Base-by-base conservation (phyloP, 2,797 vertebrate species). In the Anomalospiza imberbis region DNA sequence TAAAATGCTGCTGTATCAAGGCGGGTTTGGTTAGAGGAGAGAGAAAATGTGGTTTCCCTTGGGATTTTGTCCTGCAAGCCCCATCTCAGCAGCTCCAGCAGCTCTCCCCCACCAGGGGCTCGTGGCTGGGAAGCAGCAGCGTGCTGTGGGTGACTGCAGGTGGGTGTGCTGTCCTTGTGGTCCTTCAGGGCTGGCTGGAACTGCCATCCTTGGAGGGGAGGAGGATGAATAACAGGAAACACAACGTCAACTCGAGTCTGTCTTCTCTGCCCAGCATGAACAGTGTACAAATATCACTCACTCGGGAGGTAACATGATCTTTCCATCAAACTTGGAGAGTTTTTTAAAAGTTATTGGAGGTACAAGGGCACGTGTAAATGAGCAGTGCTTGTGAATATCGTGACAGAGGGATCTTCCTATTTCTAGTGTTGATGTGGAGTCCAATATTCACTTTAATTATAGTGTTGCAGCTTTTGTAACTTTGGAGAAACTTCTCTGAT, bases 91-190 rank as follows among this genome's bases (percentile, higher is more conserved):
- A 68, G 32, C 65, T 54, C 17, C 8, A 6, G 18, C 15, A 16
- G 36, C 8, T 65, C 6, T 45, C 0, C 1, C n/a, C 17, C 4
- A 0, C 5, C 1, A 3, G 0, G 2, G 19, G 29, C 32, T 28
- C 6, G 11, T 65, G 55, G 17, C 38, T 50, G 51, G 60, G 58
- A 17, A 55, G 16, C 9, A 36, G 54, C 38, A 55, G 34, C 0
- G 0, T 8, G 18, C 13, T 34, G 25, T 3, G 32, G 32, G 6
- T 61, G 47, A 2, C 68, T 87, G 65, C 61, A 19, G 25, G 28
- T 11, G 75, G 63, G 1, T 9, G 24, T n/a, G 16, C 47, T 71
- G 54, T 3, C 36, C 66, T 17, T 7, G 34, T 8, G 34, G 8
- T 1, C 8, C 54, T 28, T 32, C 45, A 40, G 47, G 31, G 28